phyloP scores from a whole-genome alignment of 1,140 invertebrate species.

The Aradophagus sp. region DNA sequence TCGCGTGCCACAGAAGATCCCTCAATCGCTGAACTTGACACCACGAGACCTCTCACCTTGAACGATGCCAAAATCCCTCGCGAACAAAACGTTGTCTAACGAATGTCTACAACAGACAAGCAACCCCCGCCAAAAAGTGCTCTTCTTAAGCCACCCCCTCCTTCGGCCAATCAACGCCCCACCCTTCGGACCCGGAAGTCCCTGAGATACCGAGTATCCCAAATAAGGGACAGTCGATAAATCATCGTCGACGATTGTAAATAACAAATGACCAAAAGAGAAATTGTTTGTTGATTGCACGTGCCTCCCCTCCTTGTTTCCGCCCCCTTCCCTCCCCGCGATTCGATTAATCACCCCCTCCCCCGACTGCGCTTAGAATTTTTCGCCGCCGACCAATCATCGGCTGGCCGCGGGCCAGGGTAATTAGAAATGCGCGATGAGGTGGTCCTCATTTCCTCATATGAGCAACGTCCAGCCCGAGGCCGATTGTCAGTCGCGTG shows the following conservation, averaged over 20 bases:
- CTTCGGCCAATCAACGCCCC: neutral
- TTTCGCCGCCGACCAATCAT: constrained; percentile 43
- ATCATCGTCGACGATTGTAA: constrained; percentile 13
- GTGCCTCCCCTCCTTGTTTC: too few relatives aligned
- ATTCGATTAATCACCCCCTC: too few relatives aligned
- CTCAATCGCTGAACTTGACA: too few relatives aligned
- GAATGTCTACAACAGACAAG: too few relatives aligned
- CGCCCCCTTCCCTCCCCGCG: too few relatives aligned
- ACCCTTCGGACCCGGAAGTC: constrained; percentile 5
- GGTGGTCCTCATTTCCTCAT: constrained; percentile 43
- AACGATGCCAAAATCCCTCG: too few relatives aligned
- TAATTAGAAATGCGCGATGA: constrained; percentile 61
- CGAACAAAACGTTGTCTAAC: too few relatives aligned
- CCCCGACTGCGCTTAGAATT: constrained; percentile 1
- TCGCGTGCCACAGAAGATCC: too few relatives aligned
- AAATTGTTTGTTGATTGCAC: constrained; percentile 13
- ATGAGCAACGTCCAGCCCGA: constrained; percentile 30
- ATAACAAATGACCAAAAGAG: constrained; percentile 31
- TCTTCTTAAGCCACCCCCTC: too few relatives aligned
- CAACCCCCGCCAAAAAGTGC: too few relatives aligned
- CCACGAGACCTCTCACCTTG: too few relatives aligned
- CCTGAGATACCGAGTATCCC: constrained; percentile 12
- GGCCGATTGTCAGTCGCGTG: constrained; percentile 47
- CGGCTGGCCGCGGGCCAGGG: constrained; percentile 40
- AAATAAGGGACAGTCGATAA: constrained; percentile 25